Evolutionary conservation across 2,113 vertebrate genomes (phyloP).

Genomic region (Ictalurus furcatus): DNA sequence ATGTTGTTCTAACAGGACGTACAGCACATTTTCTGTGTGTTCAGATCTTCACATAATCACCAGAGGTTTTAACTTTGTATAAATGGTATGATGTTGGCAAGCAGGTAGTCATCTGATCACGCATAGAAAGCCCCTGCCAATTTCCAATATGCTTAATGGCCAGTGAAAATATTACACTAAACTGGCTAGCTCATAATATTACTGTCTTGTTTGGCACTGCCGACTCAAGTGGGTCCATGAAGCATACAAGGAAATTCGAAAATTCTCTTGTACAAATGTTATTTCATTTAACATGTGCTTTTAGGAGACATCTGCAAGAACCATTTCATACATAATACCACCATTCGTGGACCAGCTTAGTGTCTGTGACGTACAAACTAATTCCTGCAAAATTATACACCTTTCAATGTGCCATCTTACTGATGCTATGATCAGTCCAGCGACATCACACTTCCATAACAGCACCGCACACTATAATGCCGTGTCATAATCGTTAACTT

Average conservation of each 20-base stretch:
- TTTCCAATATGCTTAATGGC: neutral
- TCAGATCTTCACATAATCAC: neutral
- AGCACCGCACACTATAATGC: neutral
- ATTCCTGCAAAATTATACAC: neutral
- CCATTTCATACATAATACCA: neutral
- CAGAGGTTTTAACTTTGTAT: neutral
- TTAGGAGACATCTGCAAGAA: neutral
- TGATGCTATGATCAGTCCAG: neutral
- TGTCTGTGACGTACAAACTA: neutral
- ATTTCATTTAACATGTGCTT: neutral
- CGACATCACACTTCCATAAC: neutral
- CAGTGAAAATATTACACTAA: neutral
- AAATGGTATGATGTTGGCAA: neutral
- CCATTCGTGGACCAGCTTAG: neutral
- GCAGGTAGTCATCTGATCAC: constrained; percentile 1
- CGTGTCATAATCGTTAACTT: neutral
- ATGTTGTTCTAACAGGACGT: neutral
- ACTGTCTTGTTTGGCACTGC: neutral
- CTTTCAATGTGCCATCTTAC: neutral
- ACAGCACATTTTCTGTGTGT: neutral
- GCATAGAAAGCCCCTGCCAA: neutral
- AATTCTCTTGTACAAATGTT: neutral
- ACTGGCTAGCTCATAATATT: neutral
- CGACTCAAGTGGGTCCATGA: neutral
- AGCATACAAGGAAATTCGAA: neutral